Percentiles rank a stretch among this genome's conserved stretches.
Evolutionary conservation across 2,113 vertebrate species (phyloP).

Genomic region (Dipodomys merriami): DNA sequence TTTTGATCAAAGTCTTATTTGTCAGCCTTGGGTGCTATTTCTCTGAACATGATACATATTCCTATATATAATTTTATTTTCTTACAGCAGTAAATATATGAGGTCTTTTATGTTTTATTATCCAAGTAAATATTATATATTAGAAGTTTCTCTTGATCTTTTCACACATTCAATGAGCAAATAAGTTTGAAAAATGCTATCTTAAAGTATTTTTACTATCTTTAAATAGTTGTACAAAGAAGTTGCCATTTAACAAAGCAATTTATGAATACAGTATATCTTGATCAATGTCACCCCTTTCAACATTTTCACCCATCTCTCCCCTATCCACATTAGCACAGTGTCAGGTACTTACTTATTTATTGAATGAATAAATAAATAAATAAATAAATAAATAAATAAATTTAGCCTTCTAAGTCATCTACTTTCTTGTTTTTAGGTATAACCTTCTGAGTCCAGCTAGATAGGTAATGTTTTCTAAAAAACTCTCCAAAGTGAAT

Average conservation of each 20-base stretch:
- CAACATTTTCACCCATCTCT: too few relatives aligned
- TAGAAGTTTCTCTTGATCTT: slow-evolving; percentile 4
- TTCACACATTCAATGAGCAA: not conserved
- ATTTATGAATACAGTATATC: too few relatives aligned
- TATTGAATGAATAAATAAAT: not conserved
- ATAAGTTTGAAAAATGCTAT: slow-evolving; percentile 47
- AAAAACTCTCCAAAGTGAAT: slow-evolving; percentile 49
- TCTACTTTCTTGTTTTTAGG: not conserved
- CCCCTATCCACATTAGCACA: not conserved
- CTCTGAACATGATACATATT: too few relatives aligned
- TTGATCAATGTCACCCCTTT: too few relatives aligned
- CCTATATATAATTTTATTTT: slow-evolving; percentile 19
- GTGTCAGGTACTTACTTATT: not conserved
- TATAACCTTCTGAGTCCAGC: slow-evolving; percentile 22
- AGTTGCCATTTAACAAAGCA: too few relatives aligned
- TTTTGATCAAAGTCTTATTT: not conserved
- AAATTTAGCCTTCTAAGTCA: not conserved
- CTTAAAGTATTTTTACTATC: not conserved
- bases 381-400: not conserved
- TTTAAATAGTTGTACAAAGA: too few relatives aligned
- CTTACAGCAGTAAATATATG: not conserved
- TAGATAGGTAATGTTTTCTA: slow-evolving; percentile 30
- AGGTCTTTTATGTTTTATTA: slow-evolving; percentile 5
- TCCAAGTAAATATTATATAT: not conserved
- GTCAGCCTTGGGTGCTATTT: not conserved